phyloP scores from a whole-genome alignment of 2,113 vertebrate genomes.

The Tachycineta bicolor region DNA sequence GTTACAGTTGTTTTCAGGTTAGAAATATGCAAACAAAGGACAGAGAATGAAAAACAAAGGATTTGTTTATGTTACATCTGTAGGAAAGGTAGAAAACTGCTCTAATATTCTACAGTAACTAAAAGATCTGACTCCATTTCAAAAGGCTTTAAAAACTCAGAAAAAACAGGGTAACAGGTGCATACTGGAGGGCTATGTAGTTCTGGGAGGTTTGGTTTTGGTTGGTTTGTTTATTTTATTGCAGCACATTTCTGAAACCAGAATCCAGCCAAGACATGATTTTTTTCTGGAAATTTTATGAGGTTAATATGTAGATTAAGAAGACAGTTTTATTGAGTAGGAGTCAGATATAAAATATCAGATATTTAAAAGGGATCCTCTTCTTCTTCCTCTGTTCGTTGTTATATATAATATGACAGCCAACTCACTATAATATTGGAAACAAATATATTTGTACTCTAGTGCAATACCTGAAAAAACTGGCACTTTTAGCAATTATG shows the following conservation, averaged over 20 bases:
- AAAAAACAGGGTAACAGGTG: too few relatives aligned
- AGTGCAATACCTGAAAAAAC: background rate
- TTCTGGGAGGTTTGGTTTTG: fast-evolving
- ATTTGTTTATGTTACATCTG: too few relatives aligned
- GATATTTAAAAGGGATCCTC: background rate
- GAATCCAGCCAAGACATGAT: background rate
- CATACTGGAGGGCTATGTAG: background rate
- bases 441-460: background rate
- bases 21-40: too few relatives aligned
- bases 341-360: background rate
- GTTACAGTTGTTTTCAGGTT: too few relatives aligned
- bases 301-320: background rate
- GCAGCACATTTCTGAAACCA: background rate
- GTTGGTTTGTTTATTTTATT: background rate
- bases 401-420: background rate
- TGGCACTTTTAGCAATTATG: background rate
- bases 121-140: too few relatives aligned
- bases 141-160: too few relatives aligned
- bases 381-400: background rate
- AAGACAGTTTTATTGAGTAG: background rate
- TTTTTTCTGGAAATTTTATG: background rate
- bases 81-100: too few relatives aligned
- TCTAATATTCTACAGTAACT: too few relatives aligned
- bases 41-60: too few relatives aligned
- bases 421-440: background rate